Base-by-base conservation (phyloP, 1,140 invertebrate genomes). In the Apis mellifera region DNA sequence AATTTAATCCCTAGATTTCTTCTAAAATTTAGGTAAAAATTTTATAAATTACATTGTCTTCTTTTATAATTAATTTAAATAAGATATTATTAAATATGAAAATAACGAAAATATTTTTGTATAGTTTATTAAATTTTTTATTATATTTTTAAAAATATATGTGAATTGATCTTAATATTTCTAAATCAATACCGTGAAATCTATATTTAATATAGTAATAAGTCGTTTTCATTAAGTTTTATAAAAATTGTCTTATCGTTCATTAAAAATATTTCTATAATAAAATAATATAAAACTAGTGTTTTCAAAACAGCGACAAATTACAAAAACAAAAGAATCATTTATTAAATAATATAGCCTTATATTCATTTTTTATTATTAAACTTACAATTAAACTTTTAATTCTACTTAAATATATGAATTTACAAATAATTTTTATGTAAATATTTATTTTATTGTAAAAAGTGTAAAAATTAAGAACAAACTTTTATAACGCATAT, bases 401-500 rank as follows among this genome's bases (percentile, higher is more conserved):
- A 57, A 48, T 55, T 21, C 48, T 66, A 26, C 7, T 75, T n/a
- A 11, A n/a, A 5, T 1, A 42, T n/a, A 55, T 55, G 7, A 0
- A 48, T 66, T 48, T 42, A 42, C 17, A 42, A 48, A 42, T 9
- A 8, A 55, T 48, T 48, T 21, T 32, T 23, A 7, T 13, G 9
- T 21, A 62, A 62, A 62, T 55, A 17, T 48, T n/a, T 48, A 23
- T 21, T 32, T 23, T 1, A 54, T n/a, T 17, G 50, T 21, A 65
- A 76, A 64, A 50, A 2, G 23, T n/a, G n/a, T 57, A 48, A n/a
- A 12, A 74, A 69, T 3, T n/a, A 42, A 50, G 52, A 78, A 78
- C n/a, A 59, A 74, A 60, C 9, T 55, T 77, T n/a, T 23, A 12
- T 9, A 65, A 55, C 26, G 2, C 48, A 55, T 42, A 68, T 12